A percentile compares a stretch with the other conserved stretches of the same genome.
phyloP scores from a whole-genome alignment of 2,113 vertebrate species.

The Forbesichthys papilliferus region DNA sequence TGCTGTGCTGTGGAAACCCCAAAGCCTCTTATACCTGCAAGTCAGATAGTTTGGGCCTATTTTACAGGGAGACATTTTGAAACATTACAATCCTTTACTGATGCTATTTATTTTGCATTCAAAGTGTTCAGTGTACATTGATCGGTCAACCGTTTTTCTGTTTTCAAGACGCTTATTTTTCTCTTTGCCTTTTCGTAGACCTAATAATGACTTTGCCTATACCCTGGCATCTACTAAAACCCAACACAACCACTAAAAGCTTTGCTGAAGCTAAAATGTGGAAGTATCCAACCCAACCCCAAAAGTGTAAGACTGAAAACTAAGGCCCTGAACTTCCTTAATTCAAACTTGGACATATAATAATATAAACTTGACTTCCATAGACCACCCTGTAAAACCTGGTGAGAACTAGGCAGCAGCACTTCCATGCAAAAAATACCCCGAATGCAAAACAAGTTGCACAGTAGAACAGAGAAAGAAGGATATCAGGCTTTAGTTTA shows the following conservation, averaged over 20 bases:
- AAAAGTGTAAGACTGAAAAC: constrained; percentile 56
- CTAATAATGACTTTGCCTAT: background rate
- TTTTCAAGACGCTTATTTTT: background rate
- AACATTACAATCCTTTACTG: background rate
- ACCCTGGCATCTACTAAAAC: background rate
- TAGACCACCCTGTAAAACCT: constrained; percentile 49
- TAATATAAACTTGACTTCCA: constrained; percentile 56
- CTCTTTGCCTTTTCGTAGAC: background rate
- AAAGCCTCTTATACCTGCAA: too few relatives aligned
- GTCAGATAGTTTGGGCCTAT: background rate
- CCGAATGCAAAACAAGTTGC: constrained; percentile 60
- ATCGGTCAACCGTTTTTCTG: background rate
- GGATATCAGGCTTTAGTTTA: constrained; percentile 19
- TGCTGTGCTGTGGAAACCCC: background rate
- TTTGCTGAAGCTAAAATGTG: constrained; percentile 2
- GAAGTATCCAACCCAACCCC: constrained; percentile 29
- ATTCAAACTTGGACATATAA: constrained; percentile 68
- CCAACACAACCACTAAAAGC: background rate
- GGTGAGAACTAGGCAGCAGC: constrained; percentile 58
- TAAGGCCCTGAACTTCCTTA: constrained; percentile 55
- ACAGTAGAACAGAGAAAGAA: constrained; percentile 38
- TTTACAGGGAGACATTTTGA: background rate
- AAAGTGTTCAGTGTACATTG: background rate
- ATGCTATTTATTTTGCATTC: background rate
- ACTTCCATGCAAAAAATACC: constrained; percentile 67